Conservation (phyloP, 2,113 vertebrate genomes). For the Tautogolabrus adspersus region DNA sequence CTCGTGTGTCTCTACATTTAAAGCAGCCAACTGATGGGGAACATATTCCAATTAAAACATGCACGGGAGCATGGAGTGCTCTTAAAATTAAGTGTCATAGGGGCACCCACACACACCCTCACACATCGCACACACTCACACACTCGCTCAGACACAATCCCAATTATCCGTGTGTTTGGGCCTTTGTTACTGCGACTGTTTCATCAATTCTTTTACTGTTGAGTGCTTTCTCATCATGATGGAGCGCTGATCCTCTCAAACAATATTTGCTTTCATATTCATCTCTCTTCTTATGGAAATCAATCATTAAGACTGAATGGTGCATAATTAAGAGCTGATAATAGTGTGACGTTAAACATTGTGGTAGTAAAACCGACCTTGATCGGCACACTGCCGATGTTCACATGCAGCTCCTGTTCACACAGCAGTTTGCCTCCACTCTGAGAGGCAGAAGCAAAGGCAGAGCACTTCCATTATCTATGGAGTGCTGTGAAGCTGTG, state of each 20-base stretch:
- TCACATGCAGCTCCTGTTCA: conserved; percentile 15
- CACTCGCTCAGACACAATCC: conserved; percentile 8
- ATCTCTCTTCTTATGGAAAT: conserved; percentile 34
- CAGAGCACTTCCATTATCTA: conserved; percentile 53
- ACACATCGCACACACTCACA: conserved; percentile 33
- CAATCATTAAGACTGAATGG: conserved; percentile 26
- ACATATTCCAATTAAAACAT: conserved; percentile 54
- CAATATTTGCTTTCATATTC: conserved; percentile 17
- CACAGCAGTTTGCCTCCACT: conserved; percentile 27
- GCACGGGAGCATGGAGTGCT: conserved; percentile 43
- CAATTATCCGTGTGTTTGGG: conserved; percentile 40
- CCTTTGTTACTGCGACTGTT: conserved; percentile 23
- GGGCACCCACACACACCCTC: conserved; percentile 20
- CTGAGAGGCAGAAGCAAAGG: conserved; percentile 41
- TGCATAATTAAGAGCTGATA: conserved; percentile 32
- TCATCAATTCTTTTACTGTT: conserved; percentile 54
- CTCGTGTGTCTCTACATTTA: conserved; percentile 5
- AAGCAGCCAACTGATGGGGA: conserved; percentile 35
- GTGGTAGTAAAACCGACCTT: neutral
- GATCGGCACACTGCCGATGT: conserved; percentile 1
- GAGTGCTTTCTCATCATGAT: conserved; percentile 59
- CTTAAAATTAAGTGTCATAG: conserved; percentile 41
- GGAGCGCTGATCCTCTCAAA: neutral
- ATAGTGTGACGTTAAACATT: conserved; percentile 4
- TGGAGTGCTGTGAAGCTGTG: conserved; percentile 50